phyloP scores from a whole-genome alignment of 1,140 invertebrate genomes.

The Hyphantria cunea region DNA sequence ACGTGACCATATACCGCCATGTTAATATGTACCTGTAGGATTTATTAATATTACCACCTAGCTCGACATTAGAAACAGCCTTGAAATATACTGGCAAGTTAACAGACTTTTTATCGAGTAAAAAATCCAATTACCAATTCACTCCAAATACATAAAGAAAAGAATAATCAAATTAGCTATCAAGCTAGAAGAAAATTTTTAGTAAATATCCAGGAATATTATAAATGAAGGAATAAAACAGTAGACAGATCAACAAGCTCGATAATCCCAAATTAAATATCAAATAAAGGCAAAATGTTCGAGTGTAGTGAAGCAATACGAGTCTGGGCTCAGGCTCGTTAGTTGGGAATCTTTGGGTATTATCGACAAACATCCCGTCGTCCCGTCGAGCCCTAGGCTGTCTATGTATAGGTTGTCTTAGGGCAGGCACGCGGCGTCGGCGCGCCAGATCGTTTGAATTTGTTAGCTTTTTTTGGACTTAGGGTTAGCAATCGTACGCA shows the following conservation, averaged over 20 bases:
- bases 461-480: conserved; percentile 57
- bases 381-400: conserved; percentile 53
- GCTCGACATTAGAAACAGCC: conserved; percentile 6
- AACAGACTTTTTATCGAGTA: conserved; percentile 12
- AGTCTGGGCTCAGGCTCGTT: conserved; percentile 25
- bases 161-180: no score
- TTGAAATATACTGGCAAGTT: background rate
- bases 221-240: background rate
- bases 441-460: conserved; percentile 43
- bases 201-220: background rate
- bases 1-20: conserved; percentile 17
- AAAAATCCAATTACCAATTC: conserved; percentile 15
- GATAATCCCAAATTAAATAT: background rate
- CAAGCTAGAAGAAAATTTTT: no score
- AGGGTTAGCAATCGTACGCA: conserved; percentile 47
- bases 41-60: conserved; percentile 16
- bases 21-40: conserved; percentile 15
- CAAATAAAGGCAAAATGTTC: background rate
- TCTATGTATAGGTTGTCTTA: conserved; percentile 70
- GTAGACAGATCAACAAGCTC: background rate
- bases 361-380: conserved; percentile 47
- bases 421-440: conserved; percentile 70
- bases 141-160: no score
- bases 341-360: conserved; percentile 30
- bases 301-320: conserved; percentile 14